Percentiles rank a stretch among this genome's conserved stretches.
phyloP scores from a whole-genome alignment of 1,140 invertebrate species.

The Popillia japonica region DNA sequence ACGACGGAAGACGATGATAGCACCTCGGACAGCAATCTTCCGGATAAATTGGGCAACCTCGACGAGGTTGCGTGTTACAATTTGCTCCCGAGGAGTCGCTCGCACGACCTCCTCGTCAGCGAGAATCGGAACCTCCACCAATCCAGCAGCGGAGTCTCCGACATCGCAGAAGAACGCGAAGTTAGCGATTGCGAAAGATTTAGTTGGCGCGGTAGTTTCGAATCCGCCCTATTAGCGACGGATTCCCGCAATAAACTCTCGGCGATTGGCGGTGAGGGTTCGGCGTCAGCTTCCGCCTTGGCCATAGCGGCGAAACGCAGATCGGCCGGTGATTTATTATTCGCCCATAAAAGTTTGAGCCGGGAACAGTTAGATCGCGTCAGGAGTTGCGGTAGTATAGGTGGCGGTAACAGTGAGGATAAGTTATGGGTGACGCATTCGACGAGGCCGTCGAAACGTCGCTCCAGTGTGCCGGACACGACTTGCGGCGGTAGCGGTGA shows the following conservation, averaged over 20 bases:
- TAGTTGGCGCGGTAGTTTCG: constrained; percentile 90
- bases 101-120: constrained; percentile 77
- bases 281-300: constrained; percentile 69
- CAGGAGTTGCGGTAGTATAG: constrained; percentile 82
- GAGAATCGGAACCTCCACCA: constrained; percentile 62
- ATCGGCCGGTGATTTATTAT: constrained; percentile 80
- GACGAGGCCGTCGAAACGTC: no score
- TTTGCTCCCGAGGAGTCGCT: constrained; percentile 73
- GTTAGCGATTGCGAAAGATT: constrained; percentile 89
- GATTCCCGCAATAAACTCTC: constrained; percentile 82
- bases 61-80: constrained; percentile 54
- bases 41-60: constrained; percentile 50
- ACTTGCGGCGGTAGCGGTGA: no score
- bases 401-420: no score
- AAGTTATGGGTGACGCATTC: no score
- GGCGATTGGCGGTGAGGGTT: constrained; percentile 72
- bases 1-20: constrained; percentile 83
- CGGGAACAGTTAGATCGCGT: constrained; percentile 78
- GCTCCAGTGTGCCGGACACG: no score
- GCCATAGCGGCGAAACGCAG: constrained; percentile 76
- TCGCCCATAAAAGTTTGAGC: constrained; percentile 75
- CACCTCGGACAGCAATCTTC: constrained; percentile 66
- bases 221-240: constrained; percentile 83
- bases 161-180: constrained; percentile 73
- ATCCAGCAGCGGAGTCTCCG: constrained; percentile 62